Evolutionary conservation across 2,797 vertebrate species (phyloP).

Genomic region (Tympanoctomys barrerae): DNA sequence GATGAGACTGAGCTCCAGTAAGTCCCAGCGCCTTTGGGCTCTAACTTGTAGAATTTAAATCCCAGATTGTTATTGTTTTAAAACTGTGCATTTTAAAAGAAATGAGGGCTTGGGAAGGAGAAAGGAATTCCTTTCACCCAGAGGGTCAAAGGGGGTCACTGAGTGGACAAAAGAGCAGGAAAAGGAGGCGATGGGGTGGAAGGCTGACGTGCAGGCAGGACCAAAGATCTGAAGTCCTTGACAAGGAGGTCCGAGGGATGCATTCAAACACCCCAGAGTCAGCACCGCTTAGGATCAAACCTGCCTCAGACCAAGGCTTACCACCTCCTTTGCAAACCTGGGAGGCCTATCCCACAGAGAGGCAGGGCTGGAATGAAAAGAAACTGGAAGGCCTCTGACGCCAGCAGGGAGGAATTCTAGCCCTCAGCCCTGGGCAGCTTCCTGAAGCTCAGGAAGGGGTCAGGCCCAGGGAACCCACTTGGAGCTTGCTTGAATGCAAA

Average conservation of each 20-base stretch:
- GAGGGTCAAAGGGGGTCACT: constrained; percentile 79
- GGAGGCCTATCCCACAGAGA: constrained; percentile 77
- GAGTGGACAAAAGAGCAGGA: constrained; percentile 78
- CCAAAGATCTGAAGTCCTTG: constrained; percentile 76
- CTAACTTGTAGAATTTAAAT: constrained; percentile 72
- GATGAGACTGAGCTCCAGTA: background rate
- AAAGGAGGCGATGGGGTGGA: constrained; percentile 79
- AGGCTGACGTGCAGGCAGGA: constrained; percentile 65
- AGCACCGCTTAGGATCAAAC: constrained; percentile 77
- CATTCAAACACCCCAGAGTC: constrained; percentile 73
- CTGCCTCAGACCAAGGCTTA: constrained; percentile 44
- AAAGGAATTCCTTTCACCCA: constrained; percentile 81
- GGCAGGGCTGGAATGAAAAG: constrained; percentile 74
- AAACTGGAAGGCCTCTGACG: constrained; percentile 69
- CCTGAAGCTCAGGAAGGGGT: constrained; percentile 70
- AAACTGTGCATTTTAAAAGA: constrained; percentile 74
- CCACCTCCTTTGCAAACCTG: constrained; percentile 70
- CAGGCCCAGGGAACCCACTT: constrained; percentile 44
- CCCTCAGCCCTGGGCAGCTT: constrained; percentile 64
- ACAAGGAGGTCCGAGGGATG: constrained; percentile 73
- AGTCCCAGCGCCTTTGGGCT: constrained; percentile 37
- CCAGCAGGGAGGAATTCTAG: constrained; percentile 73
- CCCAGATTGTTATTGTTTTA: constrained; percentile 75
- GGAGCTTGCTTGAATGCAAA: constrained; percentile 63
- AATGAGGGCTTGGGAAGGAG: constrained; percentile 64